Base-by-base conservation (phyloP, 2,888 invertebrate species). In the Trichopoda pennipes region DNA sequence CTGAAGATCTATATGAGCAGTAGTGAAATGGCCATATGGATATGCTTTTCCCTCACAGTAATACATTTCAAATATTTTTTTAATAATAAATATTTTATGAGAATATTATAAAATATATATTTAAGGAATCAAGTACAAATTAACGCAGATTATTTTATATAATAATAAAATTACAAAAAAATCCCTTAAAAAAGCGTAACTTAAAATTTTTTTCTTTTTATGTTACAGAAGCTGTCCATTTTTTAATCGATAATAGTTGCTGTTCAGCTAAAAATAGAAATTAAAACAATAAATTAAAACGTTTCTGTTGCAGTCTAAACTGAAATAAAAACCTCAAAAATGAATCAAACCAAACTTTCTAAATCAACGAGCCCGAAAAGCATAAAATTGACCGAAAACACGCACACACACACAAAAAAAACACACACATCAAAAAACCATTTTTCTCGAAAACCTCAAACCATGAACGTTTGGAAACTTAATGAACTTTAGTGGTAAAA, bases 401-500 rank as follows among this genome's bases (percentile, higher is more conserved):
- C 49, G 58, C 19, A 19, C 28, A 44, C 21, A 44, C 63, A 14
- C 23, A 21, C 1, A 38, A 12, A 3, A 21, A 69, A 51, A 53
- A n/a, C 21, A 19, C 44, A 76, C 61, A 63, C n/a, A n/a, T n/a
- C n/a, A n/a, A n/a, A n/a, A n/a, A n/a, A n/a, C n/a, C n/a, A n/a
- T n/a, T 55, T 69, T 69, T n/a, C 38, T 69, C 44, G 61, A 10
- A 61, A 68, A 53, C 21, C 64, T 51, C 32, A 55, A 55, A 21
- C 70, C 70, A 58, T 56, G 49, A 28, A 38, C 63, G 69, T 77
- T 77, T 77, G n/a, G n/a, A 70, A 70, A 70, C 77, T 58, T 68
- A 79, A 79, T 79, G 66, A 79, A 79, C 53, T 79, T 79, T 68
- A 23, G 79, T 61, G 72, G 79, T 61, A 47, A 73, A 60, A 47